Conservation (phyloP, 2,113 vertebrate species). For the Sturnira hondurensis region DNA sequence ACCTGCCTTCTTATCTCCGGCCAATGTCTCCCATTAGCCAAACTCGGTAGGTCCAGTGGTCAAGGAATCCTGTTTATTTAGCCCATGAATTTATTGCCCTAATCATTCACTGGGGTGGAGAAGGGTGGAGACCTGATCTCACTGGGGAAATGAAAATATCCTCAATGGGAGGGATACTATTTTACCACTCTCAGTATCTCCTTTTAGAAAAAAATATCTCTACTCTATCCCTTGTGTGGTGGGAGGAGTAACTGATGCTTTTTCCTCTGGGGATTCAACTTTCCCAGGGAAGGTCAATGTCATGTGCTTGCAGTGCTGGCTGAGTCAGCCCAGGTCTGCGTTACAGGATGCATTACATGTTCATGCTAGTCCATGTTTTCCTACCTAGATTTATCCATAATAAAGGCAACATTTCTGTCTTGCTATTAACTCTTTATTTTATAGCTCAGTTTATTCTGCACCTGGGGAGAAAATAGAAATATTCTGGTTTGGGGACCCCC, state of each 20-base stretch:
- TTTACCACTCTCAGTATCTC: background rate
- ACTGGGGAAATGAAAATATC: background rate
- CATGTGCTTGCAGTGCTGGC: background rate
- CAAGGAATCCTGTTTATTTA: background rate
- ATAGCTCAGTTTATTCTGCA: background rate
- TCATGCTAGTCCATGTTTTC: background rate
- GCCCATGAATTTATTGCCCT: background rate
- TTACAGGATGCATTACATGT: background rate
- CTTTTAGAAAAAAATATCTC: background rate
- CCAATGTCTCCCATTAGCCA: background rate
- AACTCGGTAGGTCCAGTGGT: background rate
- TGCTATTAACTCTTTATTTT: background rate
- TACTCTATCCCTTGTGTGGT: background rate
- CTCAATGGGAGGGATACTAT: background rate
- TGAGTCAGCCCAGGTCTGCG: background rate
- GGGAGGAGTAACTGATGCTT: background rate
- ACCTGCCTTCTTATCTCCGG: fast-evolving
- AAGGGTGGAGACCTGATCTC: background rate
- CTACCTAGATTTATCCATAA: background rate
- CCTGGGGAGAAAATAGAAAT: background rate
- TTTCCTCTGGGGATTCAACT: background rate
- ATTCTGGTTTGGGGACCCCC: fast-evolving
- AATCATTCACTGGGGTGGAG: background rate
- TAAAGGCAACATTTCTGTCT: background rate
- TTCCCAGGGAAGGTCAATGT: background rate